Conservation (phyloP, 2,797 vertebrate species). For the Falco novaeseelandiae region DNA sequence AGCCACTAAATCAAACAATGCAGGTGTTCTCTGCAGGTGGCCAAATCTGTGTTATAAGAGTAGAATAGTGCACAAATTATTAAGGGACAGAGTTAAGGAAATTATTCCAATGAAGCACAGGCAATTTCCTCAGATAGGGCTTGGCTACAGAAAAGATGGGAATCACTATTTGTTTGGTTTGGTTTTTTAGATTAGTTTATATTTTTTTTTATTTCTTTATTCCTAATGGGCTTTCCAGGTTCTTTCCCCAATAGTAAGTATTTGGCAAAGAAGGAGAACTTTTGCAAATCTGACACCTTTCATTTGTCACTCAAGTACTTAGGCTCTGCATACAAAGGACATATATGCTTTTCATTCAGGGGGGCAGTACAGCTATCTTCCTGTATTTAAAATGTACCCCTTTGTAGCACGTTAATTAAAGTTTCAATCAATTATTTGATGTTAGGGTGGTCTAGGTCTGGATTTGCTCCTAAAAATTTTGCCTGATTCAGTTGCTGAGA, state of each 20-base stretch:
- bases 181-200: neutral
- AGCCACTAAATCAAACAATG: neutral
- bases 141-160: neutral
- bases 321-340: neutral
- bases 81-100: neutral
- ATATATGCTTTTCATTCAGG: neutral
- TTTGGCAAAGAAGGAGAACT: neutral
- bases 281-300: neutral
- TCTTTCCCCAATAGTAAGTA: neutral
- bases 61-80: neutral
- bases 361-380: neutral
- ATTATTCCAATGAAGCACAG: neutral
- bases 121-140: neutral
- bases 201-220: neutral
- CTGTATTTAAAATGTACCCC: neutral
- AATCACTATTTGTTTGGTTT: neutral
- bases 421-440: neutral
- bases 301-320: neutral
- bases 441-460: neutral
- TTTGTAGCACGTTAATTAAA: neutral
- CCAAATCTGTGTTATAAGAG: neutral
- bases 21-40: neutral
- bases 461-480: neutral
- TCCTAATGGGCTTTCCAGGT: neutral
- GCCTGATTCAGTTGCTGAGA: neutral